Base-by-base conservation (phyloP, 2,797 vertebrate genomes). In the Otus scops region DNA sequence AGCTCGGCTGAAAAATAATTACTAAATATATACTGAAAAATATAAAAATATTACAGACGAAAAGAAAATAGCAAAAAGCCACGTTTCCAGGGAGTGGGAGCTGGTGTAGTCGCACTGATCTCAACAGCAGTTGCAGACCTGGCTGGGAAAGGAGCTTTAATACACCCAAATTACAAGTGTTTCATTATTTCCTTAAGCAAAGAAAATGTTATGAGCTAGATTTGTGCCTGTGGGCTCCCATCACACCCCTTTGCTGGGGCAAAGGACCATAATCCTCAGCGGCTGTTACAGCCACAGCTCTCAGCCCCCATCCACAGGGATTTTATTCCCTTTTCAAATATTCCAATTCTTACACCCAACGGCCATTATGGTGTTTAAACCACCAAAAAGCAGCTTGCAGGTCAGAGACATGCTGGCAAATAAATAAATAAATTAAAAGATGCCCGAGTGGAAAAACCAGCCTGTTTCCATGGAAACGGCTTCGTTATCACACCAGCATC, bases 401-500 rank as follows among this genome's bases (percentile, higher is more conserved):
- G 78, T 68, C 28, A 14, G 89, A 73, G 92, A 92, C 11, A 5
- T 22, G 95, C 61, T 10, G n/a, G 93, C 63, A 47, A 86, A 92
- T 41, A 89, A 82, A 86, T 38, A 70, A 92, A 96, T 47, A 9
- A 84, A 90, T 19, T 0, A 12, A 59, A 56, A 63, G 67, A 41
- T 4, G 1, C 20, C 27, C 0, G 34, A 45, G 86, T 14, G 43
- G n/a, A 88, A 79, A 79, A 74, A 69, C 1, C 36, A 96, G 84
- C 90, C 75, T 2, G 95, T 97, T 97, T 71, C 97, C 96, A 97
- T 92, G 94, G 97, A 60, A 97, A 97, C 78, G 2, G 76, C 70
- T 97, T 83, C 65, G 1, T 95, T 83, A 92, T 84, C 94, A 70
- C 64, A 4, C 75, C 85, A 57, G 88, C 80, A 54, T 51, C 92